Base-by-base conservation (phyloP, 2,888 invertebrate species). In the Ophion ventricosus region DNA sequence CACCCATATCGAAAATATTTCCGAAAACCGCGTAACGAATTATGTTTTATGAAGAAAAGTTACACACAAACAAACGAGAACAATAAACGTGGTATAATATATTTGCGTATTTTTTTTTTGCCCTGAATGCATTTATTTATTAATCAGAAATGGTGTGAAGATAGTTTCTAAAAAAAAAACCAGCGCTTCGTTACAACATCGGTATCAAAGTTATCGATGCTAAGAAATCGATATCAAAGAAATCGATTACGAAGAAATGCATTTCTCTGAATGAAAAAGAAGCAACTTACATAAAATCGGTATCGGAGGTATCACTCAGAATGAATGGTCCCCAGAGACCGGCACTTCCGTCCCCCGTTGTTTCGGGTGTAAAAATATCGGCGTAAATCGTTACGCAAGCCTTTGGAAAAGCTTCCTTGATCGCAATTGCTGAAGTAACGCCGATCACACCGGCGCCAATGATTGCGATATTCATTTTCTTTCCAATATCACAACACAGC, bases 381-480 rank as follows among this genome's bases (percentile, higher is more conserved):
- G 96, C 94, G 80, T 96, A 94, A 56, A 97, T 90, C 7, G 95
- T 96, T 8, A 97, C 95, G 90, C 95, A 89, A 67, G 89, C 91
- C 78, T 93, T 86, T 26, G 94, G 94, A 86, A 95, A 94, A 87
- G 94, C 94, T 88, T 96, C 95, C 90, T 96, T 95, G 59, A 97
- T 95, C 90, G 95, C 95, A 0, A 96, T 92, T 4, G 97, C 97
- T 87, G 96, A 95, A 43, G 96, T 94, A 11, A 97, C 92, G 0
- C 97, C 97, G 72, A 96, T 95, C 0, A 97, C 95, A 2, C 97
- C 97, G 1, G 95, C 97, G 17, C 97, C 97, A 73, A 97, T 92
- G n/a, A 97, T 95, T 29, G 95, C 95, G 86, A 96, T 92, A 88
- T 92, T 89, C 91, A 91, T 92, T 57, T 86, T 84, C 2, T 17